Base-by-base conservation (phyloP, 1,140 invertebrate species). In the Helicorthomorpha holstii region DNA sequence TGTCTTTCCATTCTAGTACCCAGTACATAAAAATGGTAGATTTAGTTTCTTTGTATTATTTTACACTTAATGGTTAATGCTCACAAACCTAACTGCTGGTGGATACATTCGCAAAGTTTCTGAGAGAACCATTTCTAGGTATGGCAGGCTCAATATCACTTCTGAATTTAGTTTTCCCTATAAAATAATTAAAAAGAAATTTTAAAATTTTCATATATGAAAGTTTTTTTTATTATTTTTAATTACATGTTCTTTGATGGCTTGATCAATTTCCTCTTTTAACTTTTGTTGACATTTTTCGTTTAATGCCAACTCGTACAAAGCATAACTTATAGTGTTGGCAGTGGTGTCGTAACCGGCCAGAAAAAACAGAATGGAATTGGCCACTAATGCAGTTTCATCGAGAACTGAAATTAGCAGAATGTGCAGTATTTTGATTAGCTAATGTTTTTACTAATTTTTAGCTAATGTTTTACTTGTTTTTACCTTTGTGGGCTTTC, bases 271-370 rank as follows among this genome's bases (percentile, higher is more conserved):
- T 60, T 73, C 72, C 25, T 66, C 56, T 19, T 60, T 58, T 3
- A 74, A 25, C 54, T 63, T 62, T 26, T 67, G 56, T 55, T 75
- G 71, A 27, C 63, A 54, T 14, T 67, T 63, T 23, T 65, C 64
- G 54, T 73, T 52, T 25, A 57, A 55, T 3, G 71, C 68, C 38
- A 74, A 58, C 16, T 56, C 53, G 51, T 65, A 69, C 2, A 62
- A 27, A 2, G 59, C 52, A 43, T 59, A 63, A 3, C 60, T 51
- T 19, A 73, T 55, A 0, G 66, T 56, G 25, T 61, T 63, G 4
- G 67, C 60, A 3, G 69, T 70, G 0, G 72, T 75, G 27, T 73
- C 71, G 50, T 64, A 72, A 41, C 70, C 68, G 48, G 66, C 66
- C n/a, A 69, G 14, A 50, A 62, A 50, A 50, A 63, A 62, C 2